A percentile compares a stretch with the other conserved stretches of the same genome.
Evolutionary conservation across 2,888 invertebrate genomes (phyloP).

Genomic region (Nezara viridula): DNA sequence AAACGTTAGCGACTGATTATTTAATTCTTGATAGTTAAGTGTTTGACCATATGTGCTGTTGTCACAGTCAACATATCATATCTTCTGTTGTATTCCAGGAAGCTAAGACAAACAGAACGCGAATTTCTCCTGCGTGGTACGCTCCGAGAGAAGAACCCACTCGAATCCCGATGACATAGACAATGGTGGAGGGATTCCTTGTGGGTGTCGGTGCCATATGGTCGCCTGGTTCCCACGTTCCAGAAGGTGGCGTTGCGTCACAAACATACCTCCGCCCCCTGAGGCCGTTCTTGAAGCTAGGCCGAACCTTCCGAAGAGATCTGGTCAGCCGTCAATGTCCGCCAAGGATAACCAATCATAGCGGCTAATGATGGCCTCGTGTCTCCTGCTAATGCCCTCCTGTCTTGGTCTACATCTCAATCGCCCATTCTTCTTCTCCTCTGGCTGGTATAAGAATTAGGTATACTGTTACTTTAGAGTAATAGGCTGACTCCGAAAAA

Average conservation of each 20-base stretch:
- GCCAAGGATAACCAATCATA: background rate
- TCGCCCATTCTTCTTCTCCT: background rate
- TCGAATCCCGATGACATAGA: background rate
- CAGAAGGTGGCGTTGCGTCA: conserved; percentile 25
- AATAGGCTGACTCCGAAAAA: too few species aligned
- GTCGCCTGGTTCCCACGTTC: conserved; percentile 41
- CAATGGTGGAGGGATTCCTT: conserved; percentile 3
- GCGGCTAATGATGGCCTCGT: background rate
- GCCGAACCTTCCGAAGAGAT: background rate
- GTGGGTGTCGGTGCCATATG: conserved; percentile 47
- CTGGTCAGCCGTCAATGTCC: background rate
- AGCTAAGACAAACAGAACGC: background rate
- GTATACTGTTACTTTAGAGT: background rate
- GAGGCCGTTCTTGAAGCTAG: background rate
- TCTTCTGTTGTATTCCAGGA: background rate
- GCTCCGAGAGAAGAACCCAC: background rate
- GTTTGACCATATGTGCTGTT: too few species aligned
- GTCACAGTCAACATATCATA: too few species aligned
- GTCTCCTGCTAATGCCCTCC: background rate
- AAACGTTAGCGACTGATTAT: too few species aligned
- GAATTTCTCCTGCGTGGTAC: background rate
- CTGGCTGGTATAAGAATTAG: background rate
- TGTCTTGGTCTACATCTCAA: conserved; percentile 17
- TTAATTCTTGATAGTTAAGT: too few species aligned
- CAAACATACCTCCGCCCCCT: background rate